Base-by-base conservation (phyloP, 23 tunicate genomes). In the Oikopleura albicans region DNA sequence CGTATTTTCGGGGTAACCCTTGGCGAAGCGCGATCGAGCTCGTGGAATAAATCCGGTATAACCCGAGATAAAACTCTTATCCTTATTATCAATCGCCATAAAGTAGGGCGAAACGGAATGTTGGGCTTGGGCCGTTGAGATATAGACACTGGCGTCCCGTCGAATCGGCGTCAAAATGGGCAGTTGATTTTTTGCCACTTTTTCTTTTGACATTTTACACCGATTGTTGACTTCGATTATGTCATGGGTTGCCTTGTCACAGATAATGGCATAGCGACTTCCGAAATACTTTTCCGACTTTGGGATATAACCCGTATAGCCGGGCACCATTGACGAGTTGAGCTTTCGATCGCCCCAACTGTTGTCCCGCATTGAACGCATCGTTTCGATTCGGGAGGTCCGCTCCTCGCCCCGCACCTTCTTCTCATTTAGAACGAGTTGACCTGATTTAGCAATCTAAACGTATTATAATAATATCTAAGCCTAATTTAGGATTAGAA, bases 11-110 rank as follows among this genome's bases (percentile, higher is more conserved):
- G 92, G 95, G 84, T 94, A 94, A 0, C 84, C 95, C 63, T 39
- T 83, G 4, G 89, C 95, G 66, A 89, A 94, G 40, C 98, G 90
- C 84, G 90, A 84, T 39, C 94, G 40, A 16, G 98, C 83, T 40
- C 90, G 83, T 38, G 98, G 98, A 28, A 94, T 94, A 57, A 88
- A 94, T 4, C 98, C 98, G 0, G 98, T 88, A 79, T 94, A 94
- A 0, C 92, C 91, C 27, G 92, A 88, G 86, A 89, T 84, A 66
- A 90, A 94, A 29, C 91, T 88, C 75, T 91, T 89, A 31, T 88
- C 90, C 0, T 87, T 87, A 59, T 87, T 84, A n/a, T 76, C 39
- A 36, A 40, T 83, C 16, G 86, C 85, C 89, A 86, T 85, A 41
- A 91, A 89, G 76, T 91, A 91, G 1, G 97, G 97, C 38, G 97